Evolutionary conservation across 2,888 invertebrate species (phyloP), one percentile per base, ranked within the genome.

Genomic region (Lithosia quadra): DNA sequence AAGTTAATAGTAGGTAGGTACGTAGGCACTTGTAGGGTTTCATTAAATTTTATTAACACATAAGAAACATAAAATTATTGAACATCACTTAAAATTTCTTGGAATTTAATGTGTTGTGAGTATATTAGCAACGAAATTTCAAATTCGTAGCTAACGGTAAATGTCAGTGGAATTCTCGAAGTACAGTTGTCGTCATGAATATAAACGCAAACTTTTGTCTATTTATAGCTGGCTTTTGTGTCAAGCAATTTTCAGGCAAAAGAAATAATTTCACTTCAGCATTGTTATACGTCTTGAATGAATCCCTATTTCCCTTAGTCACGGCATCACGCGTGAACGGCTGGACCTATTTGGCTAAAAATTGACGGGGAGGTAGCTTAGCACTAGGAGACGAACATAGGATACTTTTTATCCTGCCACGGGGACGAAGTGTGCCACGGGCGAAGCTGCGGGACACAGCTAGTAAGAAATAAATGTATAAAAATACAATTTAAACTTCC

Each of bases 131-230:
- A 34, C n/a, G 28, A n/a, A 55, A 55, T 22, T 55, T 55, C n/a
- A 63, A 57, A 63, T 60, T 60, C 59, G 28, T 34, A 68, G 56
- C 63, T 76, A 79, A 76, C 79, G 76, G 81, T 79, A 68, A 59
- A 69, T 43, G 59, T 57, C 67, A 22, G 67, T 68, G 70, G 65
- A 69, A 73, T 71, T 71, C 63, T 34, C 9, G 63, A 18, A 34
- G 63, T 34, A 33, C 56, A 56, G 56, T 49, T n/a, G 49, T 56
- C 56, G 56, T 56, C 56, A n/a, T 58, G 58, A 58, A 28, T 33
- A 18, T 33, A 34, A 58, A 34, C n/a, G 58, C 33, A 1, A 33
- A 58, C 9, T 58, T 58, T 58, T 28, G 18, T 33, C 33, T 49
- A 64, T 75, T 69, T 62, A 65, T 61, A 72, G 66, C 68, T 58